These are phyloP conservation scores for Icerya purchasi DNA, from an alignment of 2,888 invertebrate genomes.

Conservation along the genomic window DNA sequence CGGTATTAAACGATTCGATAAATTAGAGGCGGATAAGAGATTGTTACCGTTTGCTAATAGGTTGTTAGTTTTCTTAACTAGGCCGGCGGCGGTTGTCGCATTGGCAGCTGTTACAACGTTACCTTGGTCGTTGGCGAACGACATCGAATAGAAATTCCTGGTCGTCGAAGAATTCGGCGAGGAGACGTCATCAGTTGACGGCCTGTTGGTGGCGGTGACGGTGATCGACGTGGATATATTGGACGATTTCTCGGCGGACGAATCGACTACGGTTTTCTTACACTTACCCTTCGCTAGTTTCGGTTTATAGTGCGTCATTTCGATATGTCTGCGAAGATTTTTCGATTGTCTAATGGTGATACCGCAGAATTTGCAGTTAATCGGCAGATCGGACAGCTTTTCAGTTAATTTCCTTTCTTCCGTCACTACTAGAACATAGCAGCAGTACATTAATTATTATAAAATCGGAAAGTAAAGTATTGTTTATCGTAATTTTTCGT, in stretches of 20 bases:
- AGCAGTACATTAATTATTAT: too few relatives aligned
- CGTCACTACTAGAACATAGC: neutral
- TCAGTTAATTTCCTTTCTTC: slow-evolving; percentile 4
- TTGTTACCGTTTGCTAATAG: neutral
- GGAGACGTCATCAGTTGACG: neutral
- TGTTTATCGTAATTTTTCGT: too few relatives aligned
- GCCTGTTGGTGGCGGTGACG: neutral
- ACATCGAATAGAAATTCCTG: neutral
- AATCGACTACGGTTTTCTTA: neutral
- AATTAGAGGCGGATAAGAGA: neutral
- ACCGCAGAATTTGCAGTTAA: slow-evolving; percentile 19
- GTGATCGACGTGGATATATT: neutral
- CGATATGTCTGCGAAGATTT: slow-evolving; percentile 20
- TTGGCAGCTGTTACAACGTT: neutral
- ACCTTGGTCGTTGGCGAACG: neutral
- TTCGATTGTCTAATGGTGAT: slow-evolving; percentile 19
- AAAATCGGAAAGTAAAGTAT: too few relatives aligned
- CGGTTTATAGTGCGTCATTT: slow-evolving; percentile 18
- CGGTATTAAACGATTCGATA: neutral
- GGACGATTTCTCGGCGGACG: neutral
- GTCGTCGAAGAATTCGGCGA: neutral
- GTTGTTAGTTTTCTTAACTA: too few relatives aligned
- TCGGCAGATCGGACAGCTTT: slow-evolving; percentile 20
- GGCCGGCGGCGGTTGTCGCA: neutral
- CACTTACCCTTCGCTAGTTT: slow-evolving; percentile 2